Base-by-base conservation (phyloP, 2,888 invertebrate species). In the Busseola fusca region DNA sequence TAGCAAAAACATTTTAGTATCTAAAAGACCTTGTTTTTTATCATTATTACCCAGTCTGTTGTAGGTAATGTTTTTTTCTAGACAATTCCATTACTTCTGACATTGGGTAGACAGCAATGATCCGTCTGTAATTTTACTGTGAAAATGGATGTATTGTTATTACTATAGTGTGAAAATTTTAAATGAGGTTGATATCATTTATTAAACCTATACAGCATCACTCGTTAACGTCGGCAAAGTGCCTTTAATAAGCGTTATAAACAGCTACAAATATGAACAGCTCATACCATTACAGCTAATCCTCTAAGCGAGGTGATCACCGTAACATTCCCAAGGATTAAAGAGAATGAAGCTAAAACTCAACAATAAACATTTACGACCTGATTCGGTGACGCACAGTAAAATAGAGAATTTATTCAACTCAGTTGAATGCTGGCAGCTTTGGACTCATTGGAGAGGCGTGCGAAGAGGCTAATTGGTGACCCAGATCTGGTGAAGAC, bases 281-380 rank as follows among this genome's bases (percentile, higher is more conserved):
- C 45, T 40, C 50, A 50, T 66, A 60, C 27, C 58, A 59, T 59
- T 48, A 48, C 21, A 30, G 50, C 40, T 78, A 72, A 79, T 78
- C 82, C 63, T 25, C 18, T 64, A 57, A 82, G 68, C 79, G 52
- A 34, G 68, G 79, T 69, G 79, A 69, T 82, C 72, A 79, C 62
- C 57, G 5, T 67, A 30, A 63, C 59, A 69, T 65, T 64, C 63
- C 50, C 59, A 12, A 40, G 78, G 82, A 70, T 81, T 81, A 78
- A 72, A 58, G 52, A 67, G 64, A 6, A 3, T 40, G 73, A 57
- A 14, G 68, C 68, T 64, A 40, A 68, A 64, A 71, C 50, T 71
- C 62, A 65, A 72, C 64, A 58, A 57, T 65, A 62, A 72, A 72
- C 34, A 62, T 64, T 65, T 52, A 72, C 64, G 52, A 54, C n/a